phyloP scores from a whole-genome alignment of 2,113 vertebrate genomes.

The Mustelus asterias region DNA sequence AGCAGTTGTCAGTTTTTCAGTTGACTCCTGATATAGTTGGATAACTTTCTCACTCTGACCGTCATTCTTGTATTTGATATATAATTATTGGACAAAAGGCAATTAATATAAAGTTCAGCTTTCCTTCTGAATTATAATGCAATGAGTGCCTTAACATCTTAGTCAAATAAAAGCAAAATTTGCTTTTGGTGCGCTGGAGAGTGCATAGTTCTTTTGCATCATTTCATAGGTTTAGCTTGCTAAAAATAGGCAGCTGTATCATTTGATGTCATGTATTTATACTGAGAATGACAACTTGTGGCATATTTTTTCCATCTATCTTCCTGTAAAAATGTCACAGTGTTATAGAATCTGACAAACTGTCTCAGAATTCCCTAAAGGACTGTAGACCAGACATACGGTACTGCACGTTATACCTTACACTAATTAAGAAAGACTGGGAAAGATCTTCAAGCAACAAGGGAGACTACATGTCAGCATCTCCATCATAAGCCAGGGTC shows the following conservation, averaged over 20 bases:
- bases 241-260: neutral
- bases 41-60: neutral
- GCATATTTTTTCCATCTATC: neutral
- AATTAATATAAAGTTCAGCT: neutral
- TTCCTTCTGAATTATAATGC: neutral
- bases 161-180: neutral
- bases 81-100: neutral
- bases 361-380: neutral
- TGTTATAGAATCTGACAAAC: constrained; percentile 12
- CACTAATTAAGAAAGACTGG: constrained; percentile 1
- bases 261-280: neutral
- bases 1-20: neutral
- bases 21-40: neutral
- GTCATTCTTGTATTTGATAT: neutral
- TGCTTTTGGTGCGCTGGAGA: neutral
- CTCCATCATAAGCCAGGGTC: constrained; percentile 94
- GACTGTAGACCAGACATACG: constrained; percentile 6
- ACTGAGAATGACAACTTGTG: neutral
- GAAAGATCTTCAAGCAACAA: constrained; percentile 22
- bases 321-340: constrained; percentile 31
- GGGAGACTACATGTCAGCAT: constrained; percentile 82
- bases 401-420: constrained; percentile 6
- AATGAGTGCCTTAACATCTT: neutral
- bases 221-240: neutral
- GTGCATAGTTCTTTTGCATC: neutral